Evolutionary conservation across 2,113 vertebrate species (phyloP).

Genomic region (Psephotus haematonotus): DNA sequence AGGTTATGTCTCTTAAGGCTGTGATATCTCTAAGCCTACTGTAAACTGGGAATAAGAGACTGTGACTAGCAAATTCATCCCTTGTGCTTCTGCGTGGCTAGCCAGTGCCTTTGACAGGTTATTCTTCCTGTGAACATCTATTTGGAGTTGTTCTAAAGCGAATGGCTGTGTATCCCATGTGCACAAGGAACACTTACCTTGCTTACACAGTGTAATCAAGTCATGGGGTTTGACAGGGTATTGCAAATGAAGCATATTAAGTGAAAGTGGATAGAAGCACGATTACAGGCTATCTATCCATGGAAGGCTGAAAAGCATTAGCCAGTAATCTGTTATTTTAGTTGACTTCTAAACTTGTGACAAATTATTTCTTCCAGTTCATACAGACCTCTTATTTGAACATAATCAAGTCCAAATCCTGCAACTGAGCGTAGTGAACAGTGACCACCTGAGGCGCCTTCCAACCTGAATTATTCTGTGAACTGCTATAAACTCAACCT

Average conservation of each 20-base stretch:
- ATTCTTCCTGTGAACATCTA: background rate
- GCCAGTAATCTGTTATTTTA: background rate
- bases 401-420: background rate
- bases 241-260: background rate
- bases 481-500: background rate
- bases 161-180: background rate
- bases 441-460: background rate
- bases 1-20: background rate
- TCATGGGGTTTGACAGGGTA: background rate
- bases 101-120: background rate
- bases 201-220: background rate
- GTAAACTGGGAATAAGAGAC: background rate
- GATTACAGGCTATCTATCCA: background rate
- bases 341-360: background rate
- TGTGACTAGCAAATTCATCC: background rate
- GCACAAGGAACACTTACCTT: background rate
- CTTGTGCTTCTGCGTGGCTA: background rate
- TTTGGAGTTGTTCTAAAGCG: background rate
- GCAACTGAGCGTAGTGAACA: fast-evolving
- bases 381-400: fast-evolving
- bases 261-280: background rate
- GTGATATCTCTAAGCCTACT: background rate
- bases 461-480: background rate
- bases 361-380: background rate
- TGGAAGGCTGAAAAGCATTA: background rate